Evolutionary conservation across 1,140 invertebrate species (phyloP), one percentile per base, ranked within the genome.

Genomic region (Spodoptera frugiperda): DNA sequence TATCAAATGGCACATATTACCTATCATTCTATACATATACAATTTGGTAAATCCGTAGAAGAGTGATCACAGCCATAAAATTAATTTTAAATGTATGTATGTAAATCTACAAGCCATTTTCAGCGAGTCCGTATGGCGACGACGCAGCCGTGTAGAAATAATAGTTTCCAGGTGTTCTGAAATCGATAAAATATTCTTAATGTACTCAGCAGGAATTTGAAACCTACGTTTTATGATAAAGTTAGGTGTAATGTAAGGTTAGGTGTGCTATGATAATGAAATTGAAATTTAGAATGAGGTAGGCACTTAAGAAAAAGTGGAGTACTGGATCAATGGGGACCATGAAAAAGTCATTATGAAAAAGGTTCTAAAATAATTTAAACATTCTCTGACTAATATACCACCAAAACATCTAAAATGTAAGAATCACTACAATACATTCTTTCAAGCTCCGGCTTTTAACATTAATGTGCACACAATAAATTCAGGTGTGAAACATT

Each of bases 151-250:
- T 93, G 53, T 84, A 79, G 25, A 92, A 87, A 72, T 83, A 93
- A 74, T 93, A 93, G 72, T 92, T 90, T 67, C 91, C 91, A 14
- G 86, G 85, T 19, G 76, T 49, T 6, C 91, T 93, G 87, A 61
- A 89, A 90, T 65, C 61, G 65, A 84, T 30, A 75, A 63, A 17
- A 63, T 63, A 44, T 63, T 17, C 8, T 15, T 44, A 63, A 44
- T n/a, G 33, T 44, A 61, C 57, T 33, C n/a, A 15, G 6, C 33
- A 15, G 57, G 9, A 15, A 15, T n/a, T 39, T 61, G 1, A 61
- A 61, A 39, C 0, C 25, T 25, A 25, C 8, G 14, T 15, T 25
- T 61, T 11, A 21, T 15, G 17, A 53, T n/a, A 9, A 53, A 53
- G n/a, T 53, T 39, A 9, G 33, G 5, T 33, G 33, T 39, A 1